These are phyloP conservation scores for Miltochrista miniata DNA, from an alignment of 2,888 invertebrate genomes.

Conservation along the genomic window DNA sequence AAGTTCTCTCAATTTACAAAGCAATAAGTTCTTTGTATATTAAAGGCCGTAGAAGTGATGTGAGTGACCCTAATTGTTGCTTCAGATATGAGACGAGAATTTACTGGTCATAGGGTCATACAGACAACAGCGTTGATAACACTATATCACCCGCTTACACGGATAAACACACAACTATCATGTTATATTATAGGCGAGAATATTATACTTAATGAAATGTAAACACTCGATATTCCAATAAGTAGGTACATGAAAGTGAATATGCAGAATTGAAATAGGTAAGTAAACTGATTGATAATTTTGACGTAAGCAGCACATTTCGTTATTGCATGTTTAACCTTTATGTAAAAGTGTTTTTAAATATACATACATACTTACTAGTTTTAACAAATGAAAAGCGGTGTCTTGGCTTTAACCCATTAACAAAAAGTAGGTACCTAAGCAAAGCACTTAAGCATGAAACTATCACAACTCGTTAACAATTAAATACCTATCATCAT, in stretches of 20 bases:
- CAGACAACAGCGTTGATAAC: conserved; percentile 61
- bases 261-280: too few species aligned
- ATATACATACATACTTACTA: too few species aligned
- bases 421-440: too few species aligned
- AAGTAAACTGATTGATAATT: not conserved
- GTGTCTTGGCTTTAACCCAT: too few species aligned
- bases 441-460: too few species aligned
- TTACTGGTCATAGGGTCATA: conserved; percentile 72
- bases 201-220: not conserved
- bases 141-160: conserved; percentile 52
- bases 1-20: conserved; percentile 2
- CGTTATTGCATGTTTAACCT: too few species aligned
- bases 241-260: too few species aligned
- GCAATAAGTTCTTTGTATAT: not conserved
- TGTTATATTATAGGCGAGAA: conserved; percentile 16
- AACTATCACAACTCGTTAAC: too few species aligned
- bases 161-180: conserved; percentile 44
- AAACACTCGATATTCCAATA: not conserved
- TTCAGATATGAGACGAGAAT: conserved; percentile 71
- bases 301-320: too few species aligned
- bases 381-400: too few species aligned
- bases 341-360: too few species aligned
- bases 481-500: too few species aligned
- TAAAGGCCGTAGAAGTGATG: conserved; percentile 50
- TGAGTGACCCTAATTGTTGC: conserved; percentile 68